Percentiles rank a stretch among this genome's conserved stretches.
Conservation (phyloP, 2,888 invertebrate species). For the Xylota sylvarum region DNA sequence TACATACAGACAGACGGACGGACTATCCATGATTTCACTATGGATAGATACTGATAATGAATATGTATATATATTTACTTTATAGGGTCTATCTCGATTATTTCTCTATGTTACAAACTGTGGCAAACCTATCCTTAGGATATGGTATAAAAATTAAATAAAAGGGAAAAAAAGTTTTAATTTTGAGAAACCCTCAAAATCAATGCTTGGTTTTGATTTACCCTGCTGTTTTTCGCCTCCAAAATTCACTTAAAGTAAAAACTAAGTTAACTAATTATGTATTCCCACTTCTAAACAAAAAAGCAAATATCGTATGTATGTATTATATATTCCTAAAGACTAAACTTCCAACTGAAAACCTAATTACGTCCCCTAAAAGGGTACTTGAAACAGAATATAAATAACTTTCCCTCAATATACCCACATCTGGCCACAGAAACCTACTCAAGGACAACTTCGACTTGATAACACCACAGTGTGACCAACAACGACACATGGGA, state of each 20-base stretch:
- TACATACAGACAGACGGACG: too few species aligned
- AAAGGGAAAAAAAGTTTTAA: background rate
- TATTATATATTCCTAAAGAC: background rate
- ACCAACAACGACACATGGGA: constrained; percentile 49
- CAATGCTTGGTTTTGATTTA: background rate
- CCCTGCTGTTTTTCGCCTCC: background rate
- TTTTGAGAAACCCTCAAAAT: too few species aligned
- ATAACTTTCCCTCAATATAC: constrained; percentile 2
- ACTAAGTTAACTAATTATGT: background rate
- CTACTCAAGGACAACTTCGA: constrained; percentile 28
- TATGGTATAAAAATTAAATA: too few species aligned
- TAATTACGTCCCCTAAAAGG: constrained; percentile 28
- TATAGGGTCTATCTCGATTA: too few species aligned
- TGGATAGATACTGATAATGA: too few species aligned
- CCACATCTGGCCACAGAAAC: constrained; percentile 14
- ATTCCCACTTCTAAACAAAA: background rate
- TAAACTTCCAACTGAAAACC: constrained; percentile 14
- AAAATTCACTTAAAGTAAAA: background rate
- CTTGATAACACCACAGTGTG: constrained; percentile 26
- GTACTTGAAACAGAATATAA: constrained; percentile 16
- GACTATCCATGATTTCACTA: too few species aligned
- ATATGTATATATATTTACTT: too few species aligned
- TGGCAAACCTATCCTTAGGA: too few species aligned
- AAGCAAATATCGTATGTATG: background rate
- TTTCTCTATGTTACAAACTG: too few species aligned